Conservation (phyloP, 2,113 vertebrate genomes). For the Phrynosoma platyrhinos region DNA sequence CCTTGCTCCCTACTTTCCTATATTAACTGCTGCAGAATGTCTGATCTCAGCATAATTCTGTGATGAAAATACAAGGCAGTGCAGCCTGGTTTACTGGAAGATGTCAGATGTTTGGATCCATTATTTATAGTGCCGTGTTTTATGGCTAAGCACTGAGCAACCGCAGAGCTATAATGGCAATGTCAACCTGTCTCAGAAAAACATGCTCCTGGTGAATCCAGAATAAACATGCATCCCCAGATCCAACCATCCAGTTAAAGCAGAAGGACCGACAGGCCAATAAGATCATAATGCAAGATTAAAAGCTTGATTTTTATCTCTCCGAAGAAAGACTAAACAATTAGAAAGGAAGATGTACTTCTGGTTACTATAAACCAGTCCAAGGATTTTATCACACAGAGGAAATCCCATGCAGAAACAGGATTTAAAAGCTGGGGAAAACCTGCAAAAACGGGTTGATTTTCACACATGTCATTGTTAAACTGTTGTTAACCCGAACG, state of each 20-base stretch:
- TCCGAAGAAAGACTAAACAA: not conserved
- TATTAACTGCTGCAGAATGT: not conserved
- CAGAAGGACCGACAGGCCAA: not conserved
- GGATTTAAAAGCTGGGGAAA: too few relatives aligned
- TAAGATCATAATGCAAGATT: not conserved
- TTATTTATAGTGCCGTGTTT: conserved; percentile 30
- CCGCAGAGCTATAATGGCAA: not conserved
- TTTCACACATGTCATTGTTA: too few relatives aligned
- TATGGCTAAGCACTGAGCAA: not conserved
- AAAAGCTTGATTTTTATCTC: not conserved
- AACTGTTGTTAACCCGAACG: too few relatives aligned
- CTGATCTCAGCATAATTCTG: conserved; percentile 2
- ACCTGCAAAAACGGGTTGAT: too few relatives aligned
- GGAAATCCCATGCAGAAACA: too few relatives aligned
- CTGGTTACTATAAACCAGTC: not conserved
- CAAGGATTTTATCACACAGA: too few relatives aligned
- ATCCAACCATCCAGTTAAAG: not conserved
- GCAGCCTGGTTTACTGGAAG: conserved; percentile 18
- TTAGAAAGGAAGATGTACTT: not conserved
- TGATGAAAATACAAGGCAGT: conserved; percentile 3
- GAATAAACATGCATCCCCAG: not conserved
- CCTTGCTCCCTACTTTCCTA: not conserved
- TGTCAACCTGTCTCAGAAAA: not conserved
- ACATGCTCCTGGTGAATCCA: not conserved
- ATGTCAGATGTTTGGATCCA: not conserved